Evolutionary conservation across 2,113 vertebrate species (phyloP), one percentile per base, ranked within the genome.

Genomic region (Urocynchramus pylzowi): DNA sequence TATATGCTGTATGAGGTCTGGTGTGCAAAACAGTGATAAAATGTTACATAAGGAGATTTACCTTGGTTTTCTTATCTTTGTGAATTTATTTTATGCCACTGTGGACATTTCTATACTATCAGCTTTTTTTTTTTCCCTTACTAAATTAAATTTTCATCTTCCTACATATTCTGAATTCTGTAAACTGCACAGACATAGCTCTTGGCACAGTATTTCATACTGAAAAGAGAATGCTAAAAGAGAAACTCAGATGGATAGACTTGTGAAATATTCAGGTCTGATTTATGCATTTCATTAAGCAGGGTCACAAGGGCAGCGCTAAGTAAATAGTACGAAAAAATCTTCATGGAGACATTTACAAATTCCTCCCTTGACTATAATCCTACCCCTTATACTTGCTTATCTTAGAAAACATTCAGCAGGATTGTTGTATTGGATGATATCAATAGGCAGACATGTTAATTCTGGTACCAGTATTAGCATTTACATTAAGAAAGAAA

Each of bases 241-340:
- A 96, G 45, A 97, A 95, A 82, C 67, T 44, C 31, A 93, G 39
- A 80, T 95, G 85, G 71, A 86, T 37, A 86, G 70, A 64, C n/a
- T 94, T 63, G 87, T 94, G 84, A 96, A 96, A 92, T 96, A 94
- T 77, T 95, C 53, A 61, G 33, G 52, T 93, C 50, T 90, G 71
- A 97, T 97, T 97, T 95, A 87, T 71, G 27, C 65, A 75, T 95
- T 93, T 95, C 44, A 77, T 56, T 94, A 93, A 90, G 94, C 49
- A 83, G 28, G 49, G 77, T 71, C 81, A 87, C 49, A 86, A 86
- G 50, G 92, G 74, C 53, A 90, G 82, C 92, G 70, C 45, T 96
- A 45, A 28, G 16, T 56, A 82, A 90, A 73, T 41, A 85, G 41
- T 42, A 68, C 11, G 24, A 47, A 83, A 91, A 87, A 53, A 16